A percentile compares a stretch with the other conserved stretches of the same genome.
Evolutionary conservation across 2,888 invertebrate species (phyloP).

Genomic region (Cerceris ruficornis): DNA sequence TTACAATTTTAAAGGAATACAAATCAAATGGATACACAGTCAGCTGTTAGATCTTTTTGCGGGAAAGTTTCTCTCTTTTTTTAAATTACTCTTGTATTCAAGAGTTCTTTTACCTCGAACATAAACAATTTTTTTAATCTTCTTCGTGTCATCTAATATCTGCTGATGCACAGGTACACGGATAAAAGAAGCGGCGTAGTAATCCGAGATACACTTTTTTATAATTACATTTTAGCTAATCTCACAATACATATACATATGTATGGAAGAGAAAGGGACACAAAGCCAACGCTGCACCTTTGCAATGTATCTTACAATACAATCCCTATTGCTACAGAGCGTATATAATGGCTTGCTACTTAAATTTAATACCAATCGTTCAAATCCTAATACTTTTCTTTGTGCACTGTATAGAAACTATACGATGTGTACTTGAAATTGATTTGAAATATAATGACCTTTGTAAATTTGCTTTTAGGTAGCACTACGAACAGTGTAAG

Average conservation of each 20-base stretch:
- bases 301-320: conserved; percentile 42
- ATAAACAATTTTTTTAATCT: no score
- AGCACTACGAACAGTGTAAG: conserved; percentile 87
- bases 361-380: conserved; percentile 51
- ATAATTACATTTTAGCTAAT: neutral
- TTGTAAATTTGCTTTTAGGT: conserved; percentile 82
- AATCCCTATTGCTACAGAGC: conserved; percentile 41
- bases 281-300: conserved; percentile 53
- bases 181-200: no score
- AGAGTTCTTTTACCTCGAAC: neutral
- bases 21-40: conserved; percentile 1
- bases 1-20: conserved; percentile 20
- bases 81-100: neutral
- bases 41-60: neutral
- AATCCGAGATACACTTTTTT: neutral
- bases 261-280: conserved; percentile 24
- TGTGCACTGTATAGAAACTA: conserved; percentile 30
- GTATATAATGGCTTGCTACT: conserved; percentile 47
- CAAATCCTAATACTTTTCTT: conserved; percentile 44
- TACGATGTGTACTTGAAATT: conserved; percentile 11
- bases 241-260: conserved; percentile 10
- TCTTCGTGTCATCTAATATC: no score
- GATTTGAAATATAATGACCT: neutral
- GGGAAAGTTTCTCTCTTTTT: neutral
- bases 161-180: no score